phyloP scores from a whole-genome alignment of 2,113 vertebrate genomes.

The Pithys albifrons region DNA sequence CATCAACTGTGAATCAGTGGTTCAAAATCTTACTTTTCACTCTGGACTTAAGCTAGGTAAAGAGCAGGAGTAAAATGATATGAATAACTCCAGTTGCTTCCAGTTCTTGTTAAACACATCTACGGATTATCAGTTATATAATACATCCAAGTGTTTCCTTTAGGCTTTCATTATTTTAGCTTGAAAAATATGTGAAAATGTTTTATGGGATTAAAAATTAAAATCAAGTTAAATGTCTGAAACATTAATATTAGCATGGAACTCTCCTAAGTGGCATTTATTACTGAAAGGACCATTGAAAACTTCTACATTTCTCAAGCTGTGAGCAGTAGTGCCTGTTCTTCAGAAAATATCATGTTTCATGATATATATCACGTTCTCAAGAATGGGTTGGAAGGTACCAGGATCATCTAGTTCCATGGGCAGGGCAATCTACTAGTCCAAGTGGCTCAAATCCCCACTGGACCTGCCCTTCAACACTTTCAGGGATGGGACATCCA shows the following conservation, averaged over 20 bases:
- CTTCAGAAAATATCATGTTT: not conserved
- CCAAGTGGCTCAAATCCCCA: not conserved
- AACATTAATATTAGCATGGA: not conserved
- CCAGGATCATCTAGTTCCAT: not conserved
- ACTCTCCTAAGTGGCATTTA: not conserved
- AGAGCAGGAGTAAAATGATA: not conserved
- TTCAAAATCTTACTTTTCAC: not conserved
- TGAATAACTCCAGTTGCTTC: not conserved
- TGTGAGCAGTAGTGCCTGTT: not conserved
- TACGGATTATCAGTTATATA: not conserved
- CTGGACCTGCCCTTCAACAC: fast-evolving
- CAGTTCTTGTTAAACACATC: not conserved
- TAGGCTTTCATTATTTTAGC: not conserved
- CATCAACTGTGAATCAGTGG: not conserved
- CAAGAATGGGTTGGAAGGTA: not conserved
- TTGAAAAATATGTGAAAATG: not conserved
- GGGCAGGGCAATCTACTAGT: not conserved
- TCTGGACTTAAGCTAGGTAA: not conserved
- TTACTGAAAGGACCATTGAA: not conserved
- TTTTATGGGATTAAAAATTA: not conserved
- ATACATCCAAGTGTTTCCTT: not conserved
- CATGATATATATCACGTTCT: not conserved
- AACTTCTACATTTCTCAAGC: not conserved
- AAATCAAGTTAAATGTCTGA: not conserved
- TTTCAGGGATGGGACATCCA: too few relatives aligned